Conservation (phyloP, 2,113 vertebrate species). For the Cettia cetti region DNA sequence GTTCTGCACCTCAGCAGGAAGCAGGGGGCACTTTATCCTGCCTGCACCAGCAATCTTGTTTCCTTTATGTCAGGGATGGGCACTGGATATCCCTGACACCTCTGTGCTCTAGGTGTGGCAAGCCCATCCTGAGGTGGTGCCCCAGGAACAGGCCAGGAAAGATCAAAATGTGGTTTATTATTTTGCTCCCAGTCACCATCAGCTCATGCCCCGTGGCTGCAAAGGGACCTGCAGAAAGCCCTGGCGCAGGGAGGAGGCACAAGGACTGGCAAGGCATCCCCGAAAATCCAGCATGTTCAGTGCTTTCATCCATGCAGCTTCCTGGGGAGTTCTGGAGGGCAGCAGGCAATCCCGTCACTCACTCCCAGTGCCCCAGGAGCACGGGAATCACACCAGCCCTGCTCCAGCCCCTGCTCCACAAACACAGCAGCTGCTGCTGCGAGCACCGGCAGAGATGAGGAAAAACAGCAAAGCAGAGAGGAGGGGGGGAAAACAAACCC, state of each 20-base stretch:
- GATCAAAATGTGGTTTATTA: neutral
- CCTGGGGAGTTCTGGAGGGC: neutral
- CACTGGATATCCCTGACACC: neutral
- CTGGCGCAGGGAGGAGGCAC: neutral
- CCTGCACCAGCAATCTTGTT: neutral
- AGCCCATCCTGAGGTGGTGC: neutral
- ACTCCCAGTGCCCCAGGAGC: neutral
- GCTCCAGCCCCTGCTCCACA: neutral
- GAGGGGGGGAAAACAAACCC: neutral
- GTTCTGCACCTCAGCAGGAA: neutral
- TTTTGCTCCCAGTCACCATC: neutral
- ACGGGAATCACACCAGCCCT: neutral
- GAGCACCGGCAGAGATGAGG: rapidly evolving
- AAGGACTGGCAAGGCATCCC: neutral
- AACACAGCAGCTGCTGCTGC: neutral
- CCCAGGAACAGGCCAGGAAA: neutral
- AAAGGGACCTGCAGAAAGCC: neutral
- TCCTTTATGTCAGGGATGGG: neutral
- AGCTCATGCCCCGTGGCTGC: neutral
- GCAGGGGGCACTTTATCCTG: rapidly evolving
- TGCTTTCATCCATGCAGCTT: neutral
- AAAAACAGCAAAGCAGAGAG: neutral
- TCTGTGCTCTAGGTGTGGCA: neutral
- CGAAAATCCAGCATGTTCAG: rapidly evolving
- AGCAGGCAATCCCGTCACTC: neutral